A percentile compares a stretch with the other conserved stretches of the same genome.
Evolutionary conservation across 2,888 invertebrate species (phyloP).

Genomic region (Drosophila parthenogenetica): DNA sequence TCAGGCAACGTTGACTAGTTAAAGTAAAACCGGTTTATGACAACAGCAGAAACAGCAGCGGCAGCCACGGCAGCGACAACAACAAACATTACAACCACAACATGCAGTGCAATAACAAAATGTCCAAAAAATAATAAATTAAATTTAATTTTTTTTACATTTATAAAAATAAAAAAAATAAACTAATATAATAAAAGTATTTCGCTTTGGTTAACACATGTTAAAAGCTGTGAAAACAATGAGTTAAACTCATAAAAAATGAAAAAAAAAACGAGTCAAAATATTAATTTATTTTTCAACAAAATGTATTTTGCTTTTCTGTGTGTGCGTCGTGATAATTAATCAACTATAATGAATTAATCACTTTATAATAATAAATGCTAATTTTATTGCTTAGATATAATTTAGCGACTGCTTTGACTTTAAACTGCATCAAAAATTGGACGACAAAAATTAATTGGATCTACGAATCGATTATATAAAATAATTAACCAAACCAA

Average conservation of each 20-base stretch:
- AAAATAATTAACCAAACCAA: constrained; percentile 9
- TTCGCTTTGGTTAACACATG: constrained; percentile 47
- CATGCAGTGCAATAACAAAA: constrained; percentile 34
- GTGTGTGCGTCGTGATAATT: constrained; percentile 32
- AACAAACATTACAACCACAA: constrained; percentile 29
- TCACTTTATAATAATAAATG: constrained; percentile 52
- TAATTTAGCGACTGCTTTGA: constrained; percentile 39
- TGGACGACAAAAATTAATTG: constrained; percentile 45
- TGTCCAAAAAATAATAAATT: constrained; percentile 22
- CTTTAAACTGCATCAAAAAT: constrained; percentile 40
- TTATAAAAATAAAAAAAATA: background rate
- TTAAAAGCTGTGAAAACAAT: constrained; percentile 63
- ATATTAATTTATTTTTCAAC: constrained; percentile 22
- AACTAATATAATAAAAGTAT: constrained; percentile 9
- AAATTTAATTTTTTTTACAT: constrained; percentile 14
- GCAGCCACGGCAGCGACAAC: constrained; percentile 10
- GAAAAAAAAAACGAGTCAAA: constrained; percentile 17
- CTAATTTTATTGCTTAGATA: constrained; percentile 51
- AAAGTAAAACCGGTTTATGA: constrained; percentile 64
- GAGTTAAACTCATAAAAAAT: constrained; percentile 14
- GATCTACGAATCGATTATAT: constrained; percentile 41
- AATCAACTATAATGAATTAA: constrained; percentile 61
- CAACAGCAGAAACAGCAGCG: constrained; percentile 21
- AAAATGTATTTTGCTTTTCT: constrained; percentile 9
- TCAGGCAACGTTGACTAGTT: constrained; percentile 48